These are phyloP conservation scores for Pterostichus niger DNA, from an alignment of 2,888 invertebrate species.

Conservation along the genomic window DNA sequence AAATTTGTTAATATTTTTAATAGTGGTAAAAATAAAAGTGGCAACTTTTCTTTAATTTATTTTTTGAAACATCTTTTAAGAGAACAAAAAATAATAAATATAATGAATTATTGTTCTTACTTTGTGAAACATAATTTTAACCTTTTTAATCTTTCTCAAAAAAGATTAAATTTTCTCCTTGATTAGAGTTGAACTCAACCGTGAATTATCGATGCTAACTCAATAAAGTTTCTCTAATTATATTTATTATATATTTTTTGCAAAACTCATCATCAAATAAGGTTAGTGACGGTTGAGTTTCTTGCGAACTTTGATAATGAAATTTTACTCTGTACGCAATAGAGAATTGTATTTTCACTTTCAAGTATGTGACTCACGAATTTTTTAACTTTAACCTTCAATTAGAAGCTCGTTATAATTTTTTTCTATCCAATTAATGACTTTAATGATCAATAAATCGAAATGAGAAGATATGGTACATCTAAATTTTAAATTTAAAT, in stretches of 20 bases:
- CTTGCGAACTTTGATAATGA: neutral
- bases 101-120: neutral
- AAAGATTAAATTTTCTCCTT: neutral
- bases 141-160: neutral
- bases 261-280: neutral
- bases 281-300: neutral
- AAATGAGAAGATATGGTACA: neutral
- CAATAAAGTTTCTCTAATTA: constrained; percentile 4
- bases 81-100: too few relatives aligned
- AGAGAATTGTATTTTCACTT: neutral
- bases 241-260: neutral
- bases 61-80: too few relatives aligned
- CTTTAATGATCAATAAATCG: neutral
- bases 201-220: neutral
- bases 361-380: neutral
- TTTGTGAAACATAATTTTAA: neutral
- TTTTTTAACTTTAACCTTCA: constrained; percentile 15
- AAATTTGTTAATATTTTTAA: too few relatives aligned
- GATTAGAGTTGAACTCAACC: neutral
- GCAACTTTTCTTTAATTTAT: too few relatives aligned
- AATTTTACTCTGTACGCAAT: neutral
- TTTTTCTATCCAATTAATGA: neutral
- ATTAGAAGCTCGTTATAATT: neutral
- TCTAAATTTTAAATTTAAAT: too few relatives aligned
- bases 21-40: too few relatives aligned